Conservation (phyloP, 2,888 invertebrate genomes). For the Tethea ocularis region DNA sequence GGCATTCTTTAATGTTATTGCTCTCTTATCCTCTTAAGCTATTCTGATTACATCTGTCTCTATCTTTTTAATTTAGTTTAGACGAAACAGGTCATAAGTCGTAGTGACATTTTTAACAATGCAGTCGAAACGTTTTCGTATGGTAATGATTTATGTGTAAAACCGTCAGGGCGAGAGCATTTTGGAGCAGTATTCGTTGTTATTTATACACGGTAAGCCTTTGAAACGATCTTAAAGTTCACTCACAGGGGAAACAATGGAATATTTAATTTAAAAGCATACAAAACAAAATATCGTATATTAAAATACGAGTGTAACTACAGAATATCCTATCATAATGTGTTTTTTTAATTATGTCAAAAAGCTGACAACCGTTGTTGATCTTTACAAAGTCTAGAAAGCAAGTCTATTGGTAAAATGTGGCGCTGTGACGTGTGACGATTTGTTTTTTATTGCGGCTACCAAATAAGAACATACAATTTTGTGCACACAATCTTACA, state of each 20-base stretch:
- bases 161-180: constrained; percentile 65
- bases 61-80: constrained; percentile 75
- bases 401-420: no score
- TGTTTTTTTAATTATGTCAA: no score
- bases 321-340: constrained; percentile 1
- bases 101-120: constrained; percentile 83
- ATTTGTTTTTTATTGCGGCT: no score
- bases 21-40: constrained; percentile 55
- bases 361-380: no score
- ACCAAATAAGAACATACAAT: no score
- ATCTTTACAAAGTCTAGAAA: no score
- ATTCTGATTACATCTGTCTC: constrained; percentile 52
- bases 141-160: constrained; percentile 82
- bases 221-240: constrained; percentile 57
- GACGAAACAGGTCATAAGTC: constrained; percentile 81
- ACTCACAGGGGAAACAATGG: constrained; percentile 60
- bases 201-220: constrained; percentile 63
- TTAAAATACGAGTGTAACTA: constrained; percentile 11
- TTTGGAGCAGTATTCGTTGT: constrained; percentile 64
- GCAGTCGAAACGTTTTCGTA: constrained; percentile 81
- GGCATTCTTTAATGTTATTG: constrained; percentile 68
- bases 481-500: no score
- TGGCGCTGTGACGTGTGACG: no score
- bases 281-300: constrained; percentile 23
- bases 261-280: constrained; percentile 50